Evolutionary conservation across 2,888 invertebrate species (phyloP).

Genomic region (Blastobasis lacticolella): DNA sequence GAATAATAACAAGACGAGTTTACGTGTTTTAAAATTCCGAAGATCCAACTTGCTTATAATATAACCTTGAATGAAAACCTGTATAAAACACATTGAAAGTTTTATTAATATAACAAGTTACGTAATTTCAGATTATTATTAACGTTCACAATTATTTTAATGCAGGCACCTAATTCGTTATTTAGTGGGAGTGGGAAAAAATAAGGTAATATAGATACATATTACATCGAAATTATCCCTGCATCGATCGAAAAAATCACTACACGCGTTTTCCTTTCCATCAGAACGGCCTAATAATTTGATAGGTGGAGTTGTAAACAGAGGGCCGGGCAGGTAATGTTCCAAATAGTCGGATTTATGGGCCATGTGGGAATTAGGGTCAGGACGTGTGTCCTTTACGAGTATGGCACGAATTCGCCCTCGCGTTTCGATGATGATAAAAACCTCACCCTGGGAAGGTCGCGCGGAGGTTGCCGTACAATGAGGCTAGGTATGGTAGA

Average conservation of each 20-base stretch:
- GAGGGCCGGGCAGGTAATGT: slow-evolving; percentile 43
- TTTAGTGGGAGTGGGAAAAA: too few relatives aligned
- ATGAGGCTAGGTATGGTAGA: too few relatives aligned
- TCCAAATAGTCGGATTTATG: slow-evolving; percentile 54
- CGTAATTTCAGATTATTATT: too few relatives aligned
- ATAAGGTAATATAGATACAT: not conserved
- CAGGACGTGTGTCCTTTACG: slow-evolving; percentile 48
- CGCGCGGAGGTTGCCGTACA: not conserved
- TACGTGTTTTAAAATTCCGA: too few relatives aligned
- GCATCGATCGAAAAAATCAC: slow-evolving; percentile 10
- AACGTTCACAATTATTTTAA: too few relatives aligned
- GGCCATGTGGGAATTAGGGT: slow-evolving; percentile 48
- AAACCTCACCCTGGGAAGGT: not conserved
- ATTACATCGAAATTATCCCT: not conserved
- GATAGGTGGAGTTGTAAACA: slow-evolving; percentile 39
- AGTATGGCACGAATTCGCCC: slow-evolving; percentile 32
- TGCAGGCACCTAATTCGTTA: too few relatives aligned
- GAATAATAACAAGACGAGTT: too few relatives aligned
- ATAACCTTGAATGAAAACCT: too few relatives aligned
- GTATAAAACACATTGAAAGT: too few relatives aligned
- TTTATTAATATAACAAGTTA: too few relatives aligned
- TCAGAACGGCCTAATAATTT: slow-evolving; percentile 9
- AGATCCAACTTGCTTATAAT: too few relatives aligned
- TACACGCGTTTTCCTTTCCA: slow-evolving; percentile 11
- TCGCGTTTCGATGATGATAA: slow-evolving; percentile 11